Base-by-base conservation (phyloP, 2,113 vertebrate species). In the Oryzias celebensis region DNA sequence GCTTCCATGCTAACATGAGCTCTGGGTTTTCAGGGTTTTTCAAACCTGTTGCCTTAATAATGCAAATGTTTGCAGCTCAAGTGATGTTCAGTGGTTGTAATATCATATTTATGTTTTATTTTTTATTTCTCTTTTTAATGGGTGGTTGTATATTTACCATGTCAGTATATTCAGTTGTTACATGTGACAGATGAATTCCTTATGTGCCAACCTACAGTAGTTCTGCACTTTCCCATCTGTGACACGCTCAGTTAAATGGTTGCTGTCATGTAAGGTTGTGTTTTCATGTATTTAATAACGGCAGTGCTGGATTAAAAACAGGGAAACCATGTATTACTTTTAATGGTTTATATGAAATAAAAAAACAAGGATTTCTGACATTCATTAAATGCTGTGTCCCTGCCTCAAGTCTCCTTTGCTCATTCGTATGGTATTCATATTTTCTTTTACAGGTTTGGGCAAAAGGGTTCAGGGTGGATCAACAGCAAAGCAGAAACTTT, bases 401-500 rank as follows among this genome's bases (percentile, higher is more conserved):
- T 60, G 56, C 71, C 57, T 66, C 31, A 66, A 52, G 24, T 52
- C 62, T 61, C 57, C 3, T 41, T 4, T 53, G 24, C 26, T 20
- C 65, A 53, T 65, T 73, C 51, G 68, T 17, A 14, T 36, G 12
- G 50, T 36, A 42, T 77, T 76, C 60, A 14, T 65, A 14, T 54
- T 65, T 55, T 58, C 20, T 67, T 56, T 69, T 57, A 31, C 24
- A 89, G 88, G 66, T 58, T 67, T 61, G 52, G 78, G 87, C 50
- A 31, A 77, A 44, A 63, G 50, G 0, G 67, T 61, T 76, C 87
- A 80, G 43, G 86, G 67, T 73, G 59, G 78, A 63, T 28, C 71
- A 14, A 78, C 77, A 60, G 81, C 86, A 7, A 81, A 80, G 41
- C 28, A 64, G 65, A 77, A 87, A 82, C 82, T 73, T 65, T 92